Conservation (phyloP, 1,140 invertebrate species). For the Wiebesia pumilae region DNA sequence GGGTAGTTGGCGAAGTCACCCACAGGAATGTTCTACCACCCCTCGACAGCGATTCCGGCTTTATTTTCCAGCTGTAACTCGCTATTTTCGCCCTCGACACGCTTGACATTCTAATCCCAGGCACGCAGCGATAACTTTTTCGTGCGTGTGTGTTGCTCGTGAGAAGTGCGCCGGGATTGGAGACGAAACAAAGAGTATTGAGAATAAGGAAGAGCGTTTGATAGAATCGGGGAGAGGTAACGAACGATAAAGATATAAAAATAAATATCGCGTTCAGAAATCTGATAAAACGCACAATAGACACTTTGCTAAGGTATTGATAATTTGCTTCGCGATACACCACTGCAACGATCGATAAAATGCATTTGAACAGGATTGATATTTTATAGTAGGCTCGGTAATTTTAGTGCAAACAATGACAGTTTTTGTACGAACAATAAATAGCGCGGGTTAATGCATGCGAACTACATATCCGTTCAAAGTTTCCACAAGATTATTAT, state of each 20-base stretch:
- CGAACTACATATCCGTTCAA: too few relatives aligned
- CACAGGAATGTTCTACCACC: slow-evolving; percentile 25
- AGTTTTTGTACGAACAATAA: too few relatives aligned
- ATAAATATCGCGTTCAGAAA: neutral
- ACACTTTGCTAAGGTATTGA: neutral
- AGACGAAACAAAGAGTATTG: slow-evolving; percentile 17
- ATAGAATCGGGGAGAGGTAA: slow-evolving; percentile 44
- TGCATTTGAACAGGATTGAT: too few relatives aligned
- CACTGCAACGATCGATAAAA: too few relatives aligned
- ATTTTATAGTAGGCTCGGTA: too few relatives aligned
- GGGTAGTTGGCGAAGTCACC: slow-evolving; percentile 18
- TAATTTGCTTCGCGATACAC: neutral
- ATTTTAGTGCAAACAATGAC: too few relatives aligned
- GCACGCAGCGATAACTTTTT: neutral
- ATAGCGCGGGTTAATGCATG: too few relatives aligned
- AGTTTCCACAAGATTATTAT: too few relatives aligned
- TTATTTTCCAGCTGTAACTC: neutral
- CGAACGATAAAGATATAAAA: slow-evolving; percentile 32
- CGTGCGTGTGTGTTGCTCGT: neutral
- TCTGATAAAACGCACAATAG: neutral
- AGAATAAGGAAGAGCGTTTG: slow-evolving; percentile 22
- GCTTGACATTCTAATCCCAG: slow-evolving; percentile 48
- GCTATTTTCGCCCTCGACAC: neutral
- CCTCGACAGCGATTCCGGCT: neutral
- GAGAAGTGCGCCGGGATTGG: neutral